Evolutionary conservation across 2,113 vertebrate genomes (phyloP).

Genomic region (mouse (Mus musculus)): DNA sequence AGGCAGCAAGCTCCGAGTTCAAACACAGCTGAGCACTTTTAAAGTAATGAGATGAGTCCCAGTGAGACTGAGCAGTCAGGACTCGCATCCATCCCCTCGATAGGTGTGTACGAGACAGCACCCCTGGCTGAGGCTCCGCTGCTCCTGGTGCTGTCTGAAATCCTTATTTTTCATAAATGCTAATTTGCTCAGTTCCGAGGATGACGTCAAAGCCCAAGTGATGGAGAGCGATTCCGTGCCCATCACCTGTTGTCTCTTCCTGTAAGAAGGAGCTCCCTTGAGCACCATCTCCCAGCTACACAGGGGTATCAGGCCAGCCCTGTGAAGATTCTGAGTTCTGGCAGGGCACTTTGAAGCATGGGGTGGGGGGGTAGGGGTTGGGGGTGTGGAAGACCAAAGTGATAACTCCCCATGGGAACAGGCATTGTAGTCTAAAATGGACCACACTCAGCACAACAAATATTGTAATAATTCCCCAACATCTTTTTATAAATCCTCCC

Average conservation of each 20-base stretch:
- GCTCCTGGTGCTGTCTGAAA: background rate
- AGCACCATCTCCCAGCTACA: background rate
- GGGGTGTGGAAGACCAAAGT: background rate
- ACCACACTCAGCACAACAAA: constrained; percentile 64
- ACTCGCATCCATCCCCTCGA: too few relatives aligned
- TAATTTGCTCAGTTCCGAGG: background rate
- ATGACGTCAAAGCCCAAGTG: background rate
- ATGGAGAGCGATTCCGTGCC: background rate
- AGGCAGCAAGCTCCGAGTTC: background rate
- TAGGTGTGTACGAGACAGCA: background rate
- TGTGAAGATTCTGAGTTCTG: background rate
- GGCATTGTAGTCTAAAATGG: constrained; percentile 1
- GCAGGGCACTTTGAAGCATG: accelerated
- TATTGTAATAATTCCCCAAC: constrained; percentile 72
- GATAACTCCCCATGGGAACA: background rate
- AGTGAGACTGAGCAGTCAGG: background rate
- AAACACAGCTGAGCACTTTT: background rate
- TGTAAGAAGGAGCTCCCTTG: background rate
- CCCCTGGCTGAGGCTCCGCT: background rate
- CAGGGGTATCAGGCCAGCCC: background rate
- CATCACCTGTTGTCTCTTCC: background rate
- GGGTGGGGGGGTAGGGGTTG: background rate
- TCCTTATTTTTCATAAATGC: background rate
- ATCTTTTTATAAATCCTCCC: background rate
- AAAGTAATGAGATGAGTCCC: background rate